Evolutionary conservation across 1,140 invertebrate genomes (phyloP).

Genomic region (Samia ricini): DNA sequence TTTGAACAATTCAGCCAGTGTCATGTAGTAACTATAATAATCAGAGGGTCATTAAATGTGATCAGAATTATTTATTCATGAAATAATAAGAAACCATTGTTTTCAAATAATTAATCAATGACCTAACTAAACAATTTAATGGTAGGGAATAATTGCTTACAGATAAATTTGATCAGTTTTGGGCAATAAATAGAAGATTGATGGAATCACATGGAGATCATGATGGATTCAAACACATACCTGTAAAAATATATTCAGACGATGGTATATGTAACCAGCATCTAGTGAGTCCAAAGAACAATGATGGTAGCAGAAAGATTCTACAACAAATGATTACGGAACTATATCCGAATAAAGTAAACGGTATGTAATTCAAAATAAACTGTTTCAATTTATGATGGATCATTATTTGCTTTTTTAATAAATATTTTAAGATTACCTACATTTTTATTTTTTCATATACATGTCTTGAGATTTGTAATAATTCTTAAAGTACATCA

Average conservation of each 20-base stretch:
- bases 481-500: neutral
- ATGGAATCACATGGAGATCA: constrained; percentile 90
- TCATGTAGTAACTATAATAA: too few relatives aligned
- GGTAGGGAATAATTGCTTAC: constrained; percentile 7
- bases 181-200: constrained; percentile 95
- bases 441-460: too few relatives aligned
- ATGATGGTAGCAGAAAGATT: constrained; percentile 86
- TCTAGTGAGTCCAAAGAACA: constrained; percentile 86
- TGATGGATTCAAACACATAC: constrained; percentile 95
- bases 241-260: constrained; percentile 92
- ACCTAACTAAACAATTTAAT: neutral
- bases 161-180: constrained; percentile 99
- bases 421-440: too few relatives aligned
- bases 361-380: constrained; percentile 55
- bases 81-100: too few relatives aligned
- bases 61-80: too few relatives aligned
- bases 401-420: neutral
- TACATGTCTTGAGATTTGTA: too few relatives aligned
- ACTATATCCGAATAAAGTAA: constrained; percentile 81
- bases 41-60: too few relatives aligned
- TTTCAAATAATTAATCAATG: too few relatives aligned
- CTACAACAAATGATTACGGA: constrained; percentile 85
- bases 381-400: neutral
- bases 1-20: too few relatives aligned
- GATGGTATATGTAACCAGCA: constrained; percentile 87